Evolutionary conservation across 1,140 invertebrate genomes (phyloP).

Genomic region (Zaprionus kolodkinae): DNA sequence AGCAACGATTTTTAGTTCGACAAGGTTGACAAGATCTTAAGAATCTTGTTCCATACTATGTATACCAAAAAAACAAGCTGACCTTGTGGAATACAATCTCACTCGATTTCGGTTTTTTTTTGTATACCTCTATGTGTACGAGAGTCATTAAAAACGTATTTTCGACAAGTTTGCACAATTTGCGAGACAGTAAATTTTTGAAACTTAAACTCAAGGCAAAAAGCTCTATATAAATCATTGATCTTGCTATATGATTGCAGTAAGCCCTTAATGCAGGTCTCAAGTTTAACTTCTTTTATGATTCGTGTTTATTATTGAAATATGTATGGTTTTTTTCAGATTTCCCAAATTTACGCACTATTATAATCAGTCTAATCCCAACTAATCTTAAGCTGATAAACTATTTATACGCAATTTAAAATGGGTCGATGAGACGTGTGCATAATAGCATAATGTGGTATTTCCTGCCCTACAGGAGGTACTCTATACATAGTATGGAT

Average conservation of each 20-base stretch:
- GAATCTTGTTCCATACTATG: constrained; percentile 49
- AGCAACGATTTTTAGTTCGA: constrained; percentile 1
- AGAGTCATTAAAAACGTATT: constrained; percentile 27
- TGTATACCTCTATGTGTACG: constrained; percentile 1
- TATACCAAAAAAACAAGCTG: constrained; percentile 15
- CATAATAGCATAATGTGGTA: not conserved
- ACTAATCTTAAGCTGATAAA: not conserved
- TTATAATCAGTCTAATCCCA: not conserved
- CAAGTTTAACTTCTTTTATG: not conserved
- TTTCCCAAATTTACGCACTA: not conserved
- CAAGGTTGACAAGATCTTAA: constrained; percentile 67
- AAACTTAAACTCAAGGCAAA: constrained; percentile 16
- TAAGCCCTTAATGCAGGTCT: not conserved
- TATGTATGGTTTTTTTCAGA: not conserved
- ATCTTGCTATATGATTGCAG: no score
- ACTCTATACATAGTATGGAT: not conserved
- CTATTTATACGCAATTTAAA: not conserved
- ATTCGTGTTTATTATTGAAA: not conserved
- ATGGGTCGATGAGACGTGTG: not conserved
- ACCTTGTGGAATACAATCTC: constrained; percentile 35
- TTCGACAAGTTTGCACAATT: constrained; percentile 31
- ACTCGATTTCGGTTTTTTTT: not conserved
- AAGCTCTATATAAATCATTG: constrained; percentile 10
- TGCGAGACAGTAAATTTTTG: constrained; percentile 15
- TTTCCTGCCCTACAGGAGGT: not conserved